phyloP scores from a whole-genome alignment of 2,797 vertebrate genomes.

The Anguilla pacifica region DNA sequence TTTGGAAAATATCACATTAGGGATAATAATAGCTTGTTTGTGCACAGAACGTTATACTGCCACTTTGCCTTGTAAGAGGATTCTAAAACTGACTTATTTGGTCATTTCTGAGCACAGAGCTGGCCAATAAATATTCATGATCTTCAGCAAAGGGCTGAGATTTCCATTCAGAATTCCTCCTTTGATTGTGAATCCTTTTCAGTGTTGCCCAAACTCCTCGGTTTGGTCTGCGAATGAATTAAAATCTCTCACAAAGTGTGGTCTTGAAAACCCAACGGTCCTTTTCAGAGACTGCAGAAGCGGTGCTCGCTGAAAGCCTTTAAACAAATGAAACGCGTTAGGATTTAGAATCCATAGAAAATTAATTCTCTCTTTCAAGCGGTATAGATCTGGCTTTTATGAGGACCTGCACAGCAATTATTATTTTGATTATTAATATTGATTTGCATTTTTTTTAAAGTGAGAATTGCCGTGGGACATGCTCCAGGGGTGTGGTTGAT shows the following conservation, averaged over 20 bases:
- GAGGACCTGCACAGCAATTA: neutral
- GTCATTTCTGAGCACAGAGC: neutral
- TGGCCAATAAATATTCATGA: neutral
- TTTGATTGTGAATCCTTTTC: neutral
- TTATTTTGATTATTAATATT: constrained; percentile 22
- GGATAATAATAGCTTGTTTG: neutral
- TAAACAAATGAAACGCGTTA: neutral
- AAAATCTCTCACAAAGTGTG: neutral
- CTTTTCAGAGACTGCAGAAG: neutral
- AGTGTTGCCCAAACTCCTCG: too few relatives aligned
- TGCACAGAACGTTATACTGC: neutral
- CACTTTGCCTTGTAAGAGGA: neutral
- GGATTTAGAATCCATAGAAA: neutral
- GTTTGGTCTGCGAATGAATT: neutral
- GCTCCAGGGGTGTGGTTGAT: neutral
- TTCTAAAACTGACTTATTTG: neutral
- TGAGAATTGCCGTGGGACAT: neutral
- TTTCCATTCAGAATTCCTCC: neutral
- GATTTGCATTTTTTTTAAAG: neutral
- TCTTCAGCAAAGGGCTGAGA: neutral
- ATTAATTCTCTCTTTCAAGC: constrained; percentile 21
- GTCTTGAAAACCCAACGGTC: neutral
- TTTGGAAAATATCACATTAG: neutral
- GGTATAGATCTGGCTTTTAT: neutral
- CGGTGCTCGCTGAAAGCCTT: neutral